Evolutionary conservation across 2,888 invertebrate genomes (phyloP), one percentile per base, ranked within the genome.

Genomic region (Aleiodes leptofemur): DNA sequence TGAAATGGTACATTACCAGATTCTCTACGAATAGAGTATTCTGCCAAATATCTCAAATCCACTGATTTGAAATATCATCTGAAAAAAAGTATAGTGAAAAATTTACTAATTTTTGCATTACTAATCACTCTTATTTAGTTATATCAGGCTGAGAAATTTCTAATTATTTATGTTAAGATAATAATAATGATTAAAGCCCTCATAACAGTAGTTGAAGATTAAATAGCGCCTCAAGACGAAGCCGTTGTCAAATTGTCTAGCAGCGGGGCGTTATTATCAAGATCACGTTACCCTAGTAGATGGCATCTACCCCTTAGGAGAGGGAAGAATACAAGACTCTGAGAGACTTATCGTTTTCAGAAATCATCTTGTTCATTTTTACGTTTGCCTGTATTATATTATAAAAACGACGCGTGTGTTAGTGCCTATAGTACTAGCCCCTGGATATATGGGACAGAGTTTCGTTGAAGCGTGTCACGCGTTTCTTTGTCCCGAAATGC

Each of bases 201-300:
- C 68, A 69, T 69, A 59, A 38, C 51, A 51, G 48, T 43, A 14
- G 29, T 51, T 68, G 29, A 64, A 56, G 53, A 59, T 16, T 57
- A 9, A 16, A 73, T 73, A 77, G 69, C 61, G 76, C 66, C 72
- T 68, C 79, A 83, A 83, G 84, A 86, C 84, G 83, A 84, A 85
- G 84, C 82, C 84, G 86, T 86, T 85, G 86, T 86, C 84, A 83
- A 86, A 86, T 85, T 84, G 85, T 85, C 83, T 84, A 84, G 79
- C 86, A 86, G 86, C 84, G 81, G 85, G 86, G 81, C 77, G 80
- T 85, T 85, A 81, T 85, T 86, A 86, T 86, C 85, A 85, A 85
- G 85, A 86, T 85, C 79, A 80, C 82, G 80, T 79, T 80, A 81
- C 77, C 73, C 75, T 71, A 70, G 68, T 51, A 66, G 73, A 74